Conservation (phyloP, 2,113 vertebrate genomes). For the Seriola dumerili region DNA sequence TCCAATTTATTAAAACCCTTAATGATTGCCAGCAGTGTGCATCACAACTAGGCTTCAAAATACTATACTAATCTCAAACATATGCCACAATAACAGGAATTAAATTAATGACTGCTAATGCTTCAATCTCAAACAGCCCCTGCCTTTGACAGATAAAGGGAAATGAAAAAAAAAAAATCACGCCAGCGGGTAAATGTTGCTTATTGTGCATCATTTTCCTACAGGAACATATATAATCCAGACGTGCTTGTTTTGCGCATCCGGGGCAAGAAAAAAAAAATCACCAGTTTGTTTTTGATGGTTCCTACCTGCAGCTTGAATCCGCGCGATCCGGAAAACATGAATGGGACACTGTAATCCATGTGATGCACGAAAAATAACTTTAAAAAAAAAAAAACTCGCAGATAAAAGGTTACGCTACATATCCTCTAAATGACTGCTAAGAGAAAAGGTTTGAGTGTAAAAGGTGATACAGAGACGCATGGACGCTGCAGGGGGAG, state of each 20-base stretch:
- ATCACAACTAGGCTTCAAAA: not conserved
- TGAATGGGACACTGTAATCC: not conserved
- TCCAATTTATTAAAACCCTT: too few species aligned
- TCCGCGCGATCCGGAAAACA: conserved; percentile 30
- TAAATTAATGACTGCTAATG: not conserved
- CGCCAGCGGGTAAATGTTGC: not conserved
- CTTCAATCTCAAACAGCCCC: not conserved
- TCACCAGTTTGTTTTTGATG: not conserved
- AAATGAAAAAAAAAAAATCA: not conserved
- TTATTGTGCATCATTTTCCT: not conserved
- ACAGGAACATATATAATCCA: not conserved
- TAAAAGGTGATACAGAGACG: not conserved
- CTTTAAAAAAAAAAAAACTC: not conserved
- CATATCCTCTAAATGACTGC: not conserved
- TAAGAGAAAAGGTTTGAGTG: not conserved
- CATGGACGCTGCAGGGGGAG: not conserved
- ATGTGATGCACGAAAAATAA: not conserved
- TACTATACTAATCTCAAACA: not conserved
- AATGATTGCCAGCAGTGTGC: not conserved
- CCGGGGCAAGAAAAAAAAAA: not conserved
- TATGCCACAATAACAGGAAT: not conserved
- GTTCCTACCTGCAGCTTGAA: conserved; percentile 51
- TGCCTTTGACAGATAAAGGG: not conserved
- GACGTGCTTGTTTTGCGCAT: not conserved
- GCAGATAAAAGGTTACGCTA: not conserved